Evolutionary conservation across 2,113 vertebrate species (phyloP).

Genomic region (Promerops cafer): DNA sequence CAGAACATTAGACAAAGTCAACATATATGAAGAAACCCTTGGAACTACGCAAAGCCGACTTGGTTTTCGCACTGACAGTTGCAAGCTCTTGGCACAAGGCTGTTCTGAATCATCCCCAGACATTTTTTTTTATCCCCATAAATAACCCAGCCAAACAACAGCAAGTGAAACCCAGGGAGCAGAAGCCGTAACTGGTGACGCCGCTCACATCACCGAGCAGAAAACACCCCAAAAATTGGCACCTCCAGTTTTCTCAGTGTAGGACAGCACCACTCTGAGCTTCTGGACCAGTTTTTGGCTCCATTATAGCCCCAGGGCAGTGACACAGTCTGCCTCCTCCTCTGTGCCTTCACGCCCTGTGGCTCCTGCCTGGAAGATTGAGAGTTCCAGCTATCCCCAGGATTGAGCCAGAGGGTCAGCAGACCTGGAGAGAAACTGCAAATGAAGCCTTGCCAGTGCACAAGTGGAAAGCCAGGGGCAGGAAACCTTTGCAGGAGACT

Average conservation of each 20-base stretch:
- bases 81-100: neutral
- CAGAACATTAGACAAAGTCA: neutral
- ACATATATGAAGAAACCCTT: neutral
- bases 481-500: neutral
- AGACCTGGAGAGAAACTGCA: neutral
- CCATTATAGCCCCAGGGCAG: neutral
- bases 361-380: neutral
- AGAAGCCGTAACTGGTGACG: neutral
- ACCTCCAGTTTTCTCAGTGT: neutral
- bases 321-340: neutral
- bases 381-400: neutral
- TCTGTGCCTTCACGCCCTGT: neutral
- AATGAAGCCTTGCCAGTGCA: neutral
- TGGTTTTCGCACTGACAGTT: neutral
- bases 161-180: neutral
- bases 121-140: neutral
- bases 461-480: neutral
- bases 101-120: neutral
- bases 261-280: neutral
- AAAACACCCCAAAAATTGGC: neutral
- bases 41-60: neutral
- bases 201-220: fast-evolving
- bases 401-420: neutral
- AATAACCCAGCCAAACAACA: neutral
- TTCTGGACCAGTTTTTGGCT: neutral